Conservation (phyloP, 2,113 vertebrate genomes). For the Gymnocephalus cernua region DNA sequence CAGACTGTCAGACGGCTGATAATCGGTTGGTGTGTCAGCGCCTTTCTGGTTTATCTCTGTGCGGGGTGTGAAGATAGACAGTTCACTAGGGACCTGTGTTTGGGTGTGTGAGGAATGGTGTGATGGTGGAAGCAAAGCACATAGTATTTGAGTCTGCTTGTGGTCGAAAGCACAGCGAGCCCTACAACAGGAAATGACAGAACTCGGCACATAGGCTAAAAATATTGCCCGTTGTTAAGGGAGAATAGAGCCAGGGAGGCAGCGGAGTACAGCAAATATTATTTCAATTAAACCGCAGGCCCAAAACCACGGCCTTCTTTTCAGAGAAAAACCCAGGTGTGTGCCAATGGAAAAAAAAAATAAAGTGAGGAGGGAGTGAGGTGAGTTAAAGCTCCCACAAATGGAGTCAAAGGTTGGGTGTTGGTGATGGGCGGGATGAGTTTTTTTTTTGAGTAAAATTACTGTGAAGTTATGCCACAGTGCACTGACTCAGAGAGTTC, state of each 20-base stretch:
- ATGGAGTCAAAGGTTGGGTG: slow-evolving; percentile 52
- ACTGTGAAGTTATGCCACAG: slow-evolving; percentile 56
- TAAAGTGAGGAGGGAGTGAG: slow-evolving; percentile 33
- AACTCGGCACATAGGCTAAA: slow-evolving; percentile 80
- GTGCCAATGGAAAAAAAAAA: slow-evolving; percentile 35
- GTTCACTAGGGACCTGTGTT: slow-evolving; percentile 1
- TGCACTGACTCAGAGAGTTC: slow-evolving; percentile 51
- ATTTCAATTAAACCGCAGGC: slow-evolving; percentile 81
- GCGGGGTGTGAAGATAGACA: slow-evolving; percentile 23
- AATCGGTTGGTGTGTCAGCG: too few relatives aligned
- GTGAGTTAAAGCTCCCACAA: slow-evolving; percentile 45
- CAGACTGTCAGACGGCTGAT: too few relatives aligned
- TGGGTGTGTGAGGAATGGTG: slow-evolving; percentile 34
- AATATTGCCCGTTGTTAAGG: slow-evolving; percentile 83
- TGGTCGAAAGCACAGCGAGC: slow-evolving; percentile 46
- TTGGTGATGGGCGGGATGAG: slow-evolving; percentile 23
- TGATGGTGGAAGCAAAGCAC: slow-evolving; percentile 35
- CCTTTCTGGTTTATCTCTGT: slow-evolving; percentile 3
- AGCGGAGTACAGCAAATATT: slow-evolving; percentile 83
- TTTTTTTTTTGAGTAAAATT: slow-evolving; percentile 19
- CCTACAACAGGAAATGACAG: slow-evolving; percentile 83
- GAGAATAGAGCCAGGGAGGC: slow-evolving; percentile 78
- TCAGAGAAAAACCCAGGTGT: slow-evolving; percentile 65
- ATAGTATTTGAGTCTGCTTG: slow-evolving; percentile 52
- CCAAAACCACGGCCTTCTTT: slow-evolving; percentile 68